A percentile compares a stretch with the other conserved stretches of the same genome.
Conservation (phyloP, 2,113 vertebrate species). For the Perca flavescens region DNA sequence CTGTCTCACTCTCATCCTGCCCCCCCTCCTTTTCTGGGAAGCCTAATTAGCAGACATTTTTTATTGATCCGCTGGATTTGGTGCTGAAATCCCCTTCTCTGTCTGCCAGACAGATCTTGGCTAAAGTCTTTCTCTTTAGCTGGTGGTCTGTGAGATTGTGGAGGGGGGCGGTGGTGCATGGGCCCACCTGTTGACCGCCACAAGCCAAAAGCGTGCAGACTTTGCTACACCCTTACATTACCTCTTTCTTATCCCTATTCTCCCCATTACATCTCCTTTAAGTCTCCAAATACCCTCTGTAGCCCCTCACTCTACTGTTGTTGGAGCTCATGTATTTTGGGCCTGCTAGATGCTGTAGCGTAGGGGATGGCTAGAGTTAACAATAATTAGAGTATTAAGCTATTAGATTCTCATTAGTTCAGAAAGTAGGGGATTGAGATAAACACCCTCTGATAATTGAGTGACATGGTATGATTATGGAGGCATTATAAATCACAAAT, state of each 20-base stretch:
- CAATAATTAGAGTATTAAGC: conserved; percentile 62
- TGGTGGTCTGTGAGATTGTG: conserved; percentile 53
- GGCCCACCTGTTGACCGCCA: conserved; percentile 77
- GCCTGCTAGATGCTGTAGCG: not conserved
- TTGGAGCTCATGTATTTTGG: not conserved
- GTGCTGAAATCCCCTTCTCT: conserved; percentile 71
- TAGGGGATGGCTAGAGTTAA: not conserved
- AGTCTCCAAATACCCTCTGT: conserved; percentile 14
- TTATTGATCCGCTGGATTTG: conserved; percentile 85
- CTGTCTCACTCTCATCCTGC: conserved; percentile 40
- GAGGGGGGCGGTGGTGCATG: not conserved
- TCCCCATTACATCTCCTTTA: conserved; percentile 7
- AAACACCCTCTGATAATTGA: conserved; percentile 49
- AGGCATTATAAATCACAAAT: conserved; percentile 52
- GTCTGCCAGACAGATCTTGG: conserved; percentile 82
- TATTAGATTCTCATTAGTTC: conserved; percentile 51
- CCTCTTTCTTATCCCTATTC: conserved; percentile 28
- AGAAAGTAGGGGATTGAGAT: conserved; percentile 44
- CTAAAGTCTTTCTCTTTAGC: conserved; percentile 69
- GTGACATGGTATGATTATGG: conserved; percentile 43
- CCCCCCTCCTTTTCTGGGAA: not conserved
- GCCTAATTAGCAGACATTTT: conserved; percentile 83
- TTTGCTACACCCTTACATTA: conserved; percentile 39
- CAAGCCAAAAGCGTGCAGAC: conserved; percentile 61
- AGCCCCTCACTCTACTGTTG: conserved; percentile 21